Evolutionary conservation across 2,797 vertebrate genomes (phyloP).

Genomic region (Fringilla coelebs): DNA sequence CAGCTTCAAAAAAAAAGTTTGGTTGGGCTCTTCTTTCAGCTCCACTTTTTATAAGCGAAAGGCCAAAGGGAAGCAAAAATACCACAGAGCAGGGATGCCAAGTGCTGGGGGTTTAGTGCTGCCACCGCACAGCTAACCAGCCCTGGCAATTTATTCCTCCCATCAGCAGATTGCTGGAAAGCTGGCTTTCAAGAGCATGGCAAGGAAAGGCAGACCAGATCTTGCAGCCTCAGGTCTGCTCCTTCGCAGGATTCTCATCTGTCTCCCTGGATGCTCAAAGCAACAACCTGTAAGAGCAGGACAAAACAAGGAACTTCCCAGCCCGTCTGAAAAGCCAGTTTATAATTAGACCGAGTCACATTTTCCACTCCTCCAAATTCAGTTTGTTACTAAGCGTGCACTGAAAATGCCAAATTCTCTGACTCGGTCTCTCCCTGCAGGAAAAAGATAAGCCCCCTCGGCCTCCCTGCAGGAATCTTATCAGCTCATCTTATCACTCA

Average conservation of each 20-base stretch:
- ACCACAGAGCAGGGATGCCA: constrained; percentile 40
- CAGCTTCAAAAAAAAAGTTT: not conserved
- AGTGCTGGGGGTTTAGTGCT: constrained; percentile 31
- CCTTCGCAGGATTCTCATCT: not conserved
- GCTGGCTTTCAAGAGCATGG: not conserved
- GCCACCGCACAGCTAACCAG: not conserved
- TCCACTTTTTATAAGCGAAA: constrained; percentile 10
- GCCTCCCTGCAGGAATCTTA: constrained; percentile 6
- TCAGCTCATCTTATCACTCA: not conserved
- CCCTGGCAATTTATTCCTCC: constrained; percentile 18
- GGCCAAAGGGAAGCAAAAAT: constrained; percentile 59
- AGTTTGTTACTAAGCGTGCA: not conserved
- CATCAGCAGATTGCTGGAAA: constrained; percentile 52
- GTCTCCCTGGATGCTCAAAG: not conserved
- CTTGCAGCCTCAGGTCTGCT: not conserved
- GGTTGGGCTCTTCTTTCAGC: constrained; percentile 35
- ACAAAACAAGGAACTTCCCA: constrained; percentile 51
- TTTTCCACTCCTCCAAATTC: constrained; percentile 59
- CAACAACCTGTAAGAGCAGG: not conserved
- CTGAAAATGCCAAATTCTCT: constrained; percentile 40
- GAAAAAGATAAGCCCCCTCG: constrained; percentile 24
- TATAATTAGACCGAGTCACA: constrained; percentile 62
- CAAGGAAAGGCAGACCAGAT: not conserved
- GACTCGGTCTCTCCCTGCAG: not conserved
- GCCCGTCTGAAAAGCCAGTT: constrained; percentile 18